These are phyloP conservation scores for Elachura formosa DNA, from an alignment of 2,113 vertebrate genomes.

Conservation along the genomic window DNA sequence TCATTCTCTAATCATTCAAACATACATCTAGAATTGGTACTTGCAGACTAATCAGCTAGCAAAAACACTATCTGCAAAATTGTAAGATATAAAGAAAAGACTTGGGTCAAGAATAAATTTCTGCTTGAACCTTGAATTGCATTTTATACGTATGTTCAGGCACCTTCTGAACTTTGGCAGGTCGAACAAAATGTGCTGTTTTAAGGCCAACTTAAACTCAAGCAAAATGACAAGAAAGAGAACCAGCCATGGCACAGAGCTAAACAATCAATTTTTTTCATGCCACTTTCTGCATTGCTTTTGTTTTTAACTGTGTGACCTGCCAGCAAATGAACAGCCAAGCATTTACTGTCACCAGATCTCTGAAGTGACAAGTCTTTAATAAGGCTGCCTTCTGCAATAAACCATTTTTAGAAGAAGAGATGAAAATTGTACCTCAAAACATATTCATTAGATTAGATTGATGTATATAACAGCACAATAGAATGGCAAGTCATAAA, in stretches of 20 bases:
- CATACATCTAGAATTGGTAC: not conserved
- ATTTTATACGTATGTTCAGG: not conserved
- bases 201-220: not conserved
- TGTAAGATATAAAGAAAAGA: not conserved
- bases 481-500: not conserved
- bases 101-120: not conserved
- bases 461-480: not conserved
- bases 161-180: not conserved
- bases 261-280: not conserved
- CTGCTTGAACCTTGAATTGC: not conserved
- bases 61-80: not conserved
- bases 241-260: not conserved
- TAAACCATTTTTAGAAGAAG: not conserved
- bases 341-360: not conserved
- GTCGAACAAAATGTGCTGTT: not conserved
- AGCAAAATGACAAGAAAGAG: constrained; percentile 14
- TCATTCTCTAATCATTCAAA: not conserved
- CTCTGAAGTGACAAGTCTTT: constrained; percentile 30
- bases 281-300: not conserved
- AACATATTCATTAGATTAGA: not conserved
- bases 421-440: constrained; percentile 14
- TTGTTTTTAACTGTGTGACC: constrained; percentile 29
- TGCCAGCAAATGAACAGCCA: constrained; percentile 27
- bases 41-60: not conserved
- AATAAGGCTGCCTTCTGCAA: constrained; percentile 28